Conservation (phyloP, 2,113 vertebrate species). For the Syngnathus floridae region DNA sequence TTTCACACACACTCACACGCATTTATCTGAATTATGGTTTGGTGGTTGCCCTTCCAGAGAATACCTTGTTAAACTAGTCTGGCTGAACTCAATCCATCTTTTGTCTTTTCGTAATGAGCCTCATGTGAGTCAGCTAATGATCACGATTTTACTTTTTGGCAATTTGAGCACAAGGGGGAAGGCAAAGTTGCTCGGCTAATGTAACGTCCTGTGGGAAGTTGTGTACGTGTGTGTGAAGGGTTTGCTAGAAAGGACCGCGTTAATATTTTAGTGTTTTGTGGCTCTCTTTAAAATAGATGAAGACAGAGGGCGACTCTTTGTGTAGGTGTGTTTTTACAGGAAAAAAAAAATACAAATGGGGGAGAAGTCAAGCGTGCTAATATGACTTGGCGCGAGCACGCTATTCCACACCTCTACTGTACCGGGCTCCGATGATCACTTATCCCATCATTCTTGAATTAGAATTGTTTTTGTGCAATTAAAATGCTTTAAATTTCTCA, state of each 20-base stretch:
- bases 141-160: constrained; percentile 11
- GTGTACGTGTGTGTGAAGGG: constrained; percentile 2
- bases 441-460: not conserved
- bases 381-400: constrained; percentile 18
- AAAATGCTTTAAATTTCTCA: too few relatives aligned
- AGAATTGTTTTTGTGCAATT: too few relatives aligned
- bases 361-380: constrained; percentile 13
- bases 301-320: not conserved
- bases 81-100: not conserved
- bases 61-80: not conserved
- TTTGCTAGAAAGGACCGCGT: constrained; percentile 34
- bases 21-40: constrained; percentile 4
- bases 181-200: constrained; percentile 16
- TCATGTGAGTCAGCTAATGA: not conserved
- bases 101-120: not conserved
- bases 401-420: not conserved
- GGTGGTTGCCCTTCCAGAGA: not conserved
- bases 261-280: constrained; percentile 39
- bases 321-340: not conserved
- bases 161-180: constrained; percentile 10
- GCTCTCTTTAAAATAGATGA: constrained; percentile 34
- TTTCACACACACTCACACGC: constrained; percentile 31
- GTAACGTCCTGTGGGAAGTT: constrained; percentile 6
- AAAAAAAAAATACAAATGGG: not conserved
- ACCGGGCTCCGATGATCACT: not conserved